Evolutionary conservation across 2,888 invertebrate species (phyloP).

Genomic region (Phyllotreta striolata): DNA sequence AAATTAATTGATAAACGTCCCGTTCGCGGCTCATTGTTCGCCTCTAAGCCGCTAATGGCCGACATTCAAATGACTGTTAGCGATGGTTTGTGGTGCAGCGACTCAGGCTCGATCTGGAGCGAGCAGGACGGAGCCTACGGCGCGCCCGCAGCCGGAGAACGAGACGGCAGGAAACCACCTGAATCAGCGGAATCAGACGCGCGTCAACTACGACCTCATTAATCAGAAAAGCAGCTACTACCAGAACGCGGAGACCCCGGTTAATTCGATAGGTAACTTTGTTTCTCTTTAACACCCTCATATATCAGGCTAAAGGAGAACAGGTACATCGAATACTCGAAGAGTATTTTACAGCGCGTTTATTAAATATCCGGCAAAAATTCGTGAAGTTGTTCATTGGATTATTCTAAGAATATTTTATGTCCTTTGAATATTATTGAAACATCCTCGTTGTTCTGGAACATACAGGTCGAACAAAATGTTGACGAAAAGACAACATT

Average conservation of each 20-base stretch:
- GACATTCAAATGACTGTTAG: conserved; percentile 48
- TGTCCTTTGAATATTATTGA: no score
- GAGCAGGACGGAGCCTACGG: conserved; percentile 7
- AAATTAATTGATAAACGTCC: conserved; percentile 37
- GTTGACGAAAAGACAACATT: no score
- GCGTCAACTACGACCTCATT: conserved; percentile 53
- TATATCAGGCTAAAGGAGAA: no score
- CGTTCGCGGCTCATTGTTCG: conserved; percentile 47
- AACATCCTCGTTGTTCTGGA: no score
- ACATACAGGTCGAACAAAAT: no score
- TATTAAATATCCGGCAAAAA: no score
- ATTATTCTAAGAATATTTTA: no score
- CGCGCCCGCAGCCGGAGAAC: conserved; percentile 7
- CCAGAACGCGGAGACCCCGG: background rate
- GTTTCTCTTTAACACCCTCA: background rate
- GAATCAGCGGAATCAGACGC: conserved; percentile 55
- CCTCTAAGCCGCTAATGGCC: conserved; percentile 44
- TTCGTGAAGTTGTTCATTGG: no score
- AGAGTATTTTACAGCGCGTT: no score
- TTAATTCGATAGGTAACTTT: conserved; percentile 4
- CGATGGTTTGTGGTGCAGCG: conserved; percentile 45
- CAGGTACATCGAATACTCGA: no score
- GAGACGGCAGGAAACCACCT: conserved; percentile 46
- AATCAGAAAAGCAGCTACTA: conserved; percentile 51
- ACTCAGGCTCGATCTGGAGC: conserved; percentile 12